Evolutionary conservation across 2,888 invertebrate genomes (phyloP).

Genomic region (Drosophila meridiana): DNA sequence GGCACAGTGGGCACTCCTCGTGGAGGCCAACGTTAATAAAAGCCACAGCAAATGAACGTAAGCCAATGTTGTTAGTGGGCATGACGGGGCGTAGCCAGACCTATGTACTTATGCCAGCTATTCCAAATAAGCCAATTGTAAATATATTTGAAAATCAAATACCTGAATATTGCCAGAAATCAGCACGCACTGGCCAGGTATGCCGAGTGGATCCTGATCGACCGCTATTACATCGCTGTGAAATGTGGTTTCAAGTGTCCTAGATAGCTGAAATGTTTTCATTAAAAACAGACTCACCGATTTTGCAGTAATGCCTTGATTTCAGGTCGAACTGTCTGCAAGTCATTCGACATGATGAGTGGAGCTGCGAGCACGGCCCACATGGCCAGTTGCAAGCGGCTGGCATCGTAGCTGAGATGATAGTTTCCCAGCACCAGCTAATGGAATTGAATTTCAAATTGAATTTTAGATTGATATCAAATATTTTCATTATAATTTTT

Average conservation of each 20-base stretch:
- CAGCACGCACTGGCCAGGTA: conserved; percentile 86
- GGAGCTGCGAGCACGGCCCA: conserved; percentile 91
- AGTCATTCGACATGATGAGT: conserved; percentile 89
- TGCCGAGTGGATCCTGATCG: conserved; percentile 89
- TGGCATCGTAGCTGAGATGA: conserved; percentile 88
- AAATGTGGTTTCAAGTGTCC: neutral
- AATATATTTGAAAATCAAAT: conserved; percentile 18
- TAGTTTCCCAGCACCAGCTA: conserved; percentile 87
- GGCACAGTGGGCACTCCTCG: conserved; percentile 64
- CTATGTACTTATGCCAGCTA: conserved; percentile 46
- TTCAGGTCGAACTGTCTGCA: conserved; percentile 87
- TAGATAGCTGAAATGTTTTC: neutral
- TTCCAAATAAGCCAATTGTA: neutral
- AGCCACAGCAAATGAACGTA: conserved; percentile 85
- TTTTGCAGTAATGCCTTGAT: conserved; percentile 88
- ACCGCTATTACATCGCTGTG: conserved; percentile 86
- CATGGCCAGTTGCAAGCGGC: conserved; percentile 90
- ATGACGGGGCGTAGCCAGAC: conserved; percentile 85
- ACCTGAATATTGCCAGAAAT: conserved; percentile 82
- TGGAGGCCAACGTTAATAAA: conserved; percentile 76
- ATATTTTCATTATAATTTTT: neutral
- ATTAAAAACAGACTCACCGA: conserved; percentile 78
- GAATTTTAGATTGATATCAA: neutral
- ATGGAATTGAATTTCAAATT: neutral
- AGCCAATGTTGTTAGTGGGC: conserved; percentile 76